Percentiles rank a stretch among this genome's conserved stretches.
Conservation (phyloP, 1,140 invertebrate genomes). For the Cydia pomonella region DNA sequence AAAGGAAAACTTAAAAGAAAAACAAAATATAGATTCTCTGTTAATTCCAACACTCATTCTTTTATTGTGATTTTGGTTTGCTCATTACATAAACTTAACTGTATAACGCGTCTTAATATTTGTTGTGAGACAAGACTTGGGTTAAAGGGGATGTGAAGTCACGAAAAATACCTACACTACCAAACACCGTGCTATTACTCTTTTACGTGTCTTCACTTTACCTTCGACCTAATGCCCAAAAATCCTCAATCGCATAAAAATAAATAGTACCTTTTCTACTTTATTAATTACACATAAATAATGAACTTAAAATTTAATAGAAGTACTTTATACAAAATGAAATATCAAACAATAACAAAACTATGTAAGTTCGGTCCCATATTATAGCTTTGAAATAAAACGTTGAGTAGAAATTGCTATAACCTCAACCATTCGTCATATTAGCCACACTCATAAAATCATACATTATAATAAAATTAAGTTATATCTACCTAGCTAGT, state of each 20-base stretch:
- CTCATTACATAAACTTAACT: slow-evolving; percentile 61
- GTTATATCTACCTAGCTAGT: slow-evolving; percentile 65
- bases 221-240: slow-evolving; percentile 58
- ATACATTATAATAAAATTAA: slow-evolving; percentile 62
- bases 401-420: slow-evolving; percentile 39
- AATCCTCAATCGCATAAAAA: slow-evolving; percentile 65
- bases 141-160: slow-evolving; percentile 61
- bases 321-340: slow-evolving; percentile 74
- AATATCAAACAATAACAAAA: slow-evolving; percentile 52
- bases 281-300: slow-evolving; percentile 76
- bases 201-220: slow-evolving; percentile 55
- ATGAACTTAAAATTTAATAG: slow-evolving; percentile 59
- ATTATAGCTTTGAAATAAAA: slow-evolving; percentile 34
- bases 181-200: slow-evolving; percentile 35
- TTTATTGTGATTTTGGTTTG: slow-evolving; percentile 78
- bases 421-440: slow-evolving; percentile 65
- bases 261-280: slow-evolving; percentile 73
- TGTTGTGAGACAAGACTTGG: slow-evolving; percentile 78
- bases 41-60: slow-evolving; percentile 80
- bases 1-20: slow-evolving; percentile 66
- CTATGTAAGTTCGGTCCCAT: slow-evolving; percentile 56
- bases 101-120: slow-evolving; percentile 73
- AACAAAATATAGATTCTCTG: slow-evolving; percentile 68
- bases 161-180: slow-evolving; percentile 41
- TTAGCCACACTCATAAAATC: slow-evolving; percentile 61